These are phyloP conservation scores for Drosophila quinaria DNA, from an alignment of 2,888 invertebrate species.

Conservation along the genomic window DNA sequence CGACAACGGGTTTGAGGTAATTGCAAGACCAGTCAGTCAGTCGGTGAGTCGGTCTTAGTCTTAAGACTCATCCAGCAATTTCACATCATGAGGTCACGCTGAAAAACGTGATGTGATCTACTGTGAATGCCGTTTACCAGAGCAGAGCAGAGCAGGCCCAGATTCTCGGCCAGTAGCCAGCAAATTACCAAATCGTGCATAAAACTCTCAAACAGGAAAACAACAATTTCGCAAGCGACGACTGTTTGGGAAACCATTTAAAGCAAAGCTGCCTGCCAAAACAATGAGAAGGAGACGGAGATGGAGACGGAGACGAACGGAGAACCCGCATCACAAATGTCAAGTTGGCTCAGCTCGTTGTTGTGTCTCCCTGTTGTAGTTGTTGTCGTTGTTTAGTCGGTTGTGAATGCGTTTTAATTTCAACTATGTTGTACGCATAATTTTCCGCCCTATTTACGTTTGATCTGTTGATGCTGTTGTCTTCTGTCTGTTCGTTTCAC, in stretches of 20 bases:
- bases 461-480: conserved; percentile 36
- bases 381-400: conserved; percentile 15
- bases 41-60: conserved; percentile 6
- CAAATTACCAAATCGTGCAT: conserved; percentile 75
- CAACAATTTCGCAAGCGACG: conserved; percentile 63
- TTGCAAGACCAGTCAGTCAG: conserved; percentile 39
- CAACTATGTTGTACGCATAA: conserved; percentile 63
- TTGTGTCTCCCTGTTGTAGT: conserved; percentile 13
- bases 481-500: conserved; percentile 9
- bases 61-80: conserved; percentile 18
- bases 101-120: conserved; percentile 75
- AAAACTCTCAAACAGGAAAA: conserved; percentile 64
- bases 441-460: conserved; percentile 77
- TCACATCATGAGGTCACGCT: conserved; percentile 58
- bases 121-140: conserved; percentile 34
- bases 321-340: conserved; percentile 38
- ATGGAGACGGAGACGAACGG: background rate
- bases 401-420: conserved; percentile 45
- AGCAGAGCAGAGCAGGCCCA: conserved; percentile 24
- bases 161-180: conserved; percentile 66
- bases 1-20: conserved; percentile 24
- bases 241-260: conserved; percentile 44
- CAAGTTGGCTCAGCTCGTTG: conserved; percentile 45
- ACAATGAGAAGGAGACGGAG: conserved; percentile 10
- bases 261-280: conserved; percentile 26